Conservation (phyloP, 2,113 vertebrate species). For the Crotalus viridis region DNA sequence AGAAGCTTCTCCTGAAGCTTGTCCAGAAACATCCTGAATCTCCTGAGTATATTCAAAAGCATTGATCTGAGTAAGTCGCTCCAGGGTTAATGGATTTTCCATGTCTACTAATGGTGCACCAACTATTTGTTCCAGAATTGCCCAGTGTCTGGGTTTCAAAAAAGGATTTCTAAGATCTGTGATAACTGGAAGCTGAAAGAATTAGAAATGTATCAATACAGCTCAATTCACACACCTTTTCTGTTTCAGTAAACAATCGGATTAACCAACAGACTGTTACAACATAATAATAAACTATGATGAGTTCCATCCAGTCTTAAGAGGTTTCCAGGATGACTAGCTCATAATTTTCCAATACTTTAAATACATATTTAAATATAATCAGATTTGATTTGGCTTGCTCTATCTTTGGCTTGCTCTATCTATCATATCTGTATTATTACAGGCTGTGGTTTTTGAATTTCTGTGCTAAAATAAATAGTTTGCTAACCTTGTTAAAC, state of each 20-base stretch:
- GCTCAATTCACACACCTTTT: background rate
- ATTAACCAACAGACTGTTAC: background rate
- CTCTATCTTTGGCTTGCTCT: background rate
- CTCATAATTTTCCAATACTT: background rate
- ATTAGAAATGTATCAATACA: background rate
- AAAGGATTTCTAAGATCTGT: slow-evolving; percentile 76
- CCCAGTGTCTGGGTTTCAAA: slow-evolving; percentile 78
- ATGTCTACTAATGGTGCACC: slow-evolving; percentile 60
- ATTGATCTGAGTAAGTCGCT: slow-evolving; percentile 66
- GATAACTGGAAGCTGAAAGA: slow-evolving; percentile 76
- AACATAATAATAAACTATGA: background rate
- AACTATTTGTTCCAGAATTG: slow-evolving; percentile 70
- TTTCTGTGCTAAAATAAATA: background rate
- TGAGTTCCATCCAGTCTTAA: background rate
- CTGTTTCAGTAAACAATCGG: background rate
- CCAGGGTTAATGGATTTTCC: slow-evolving; percentile 69
- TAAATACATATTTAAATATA: background rate
- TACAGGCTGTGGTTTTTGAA: background rate
- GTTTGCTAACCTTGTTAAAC: background rate
- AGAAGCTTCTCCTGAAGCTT: slow-evolving; percentile 82
- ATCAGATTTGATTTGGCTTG: background rate
- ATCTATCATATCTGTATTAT: background rate
- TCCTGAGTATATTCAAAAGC: slow-evolving; percentile 71
- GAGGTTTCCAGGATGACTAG: background rate
- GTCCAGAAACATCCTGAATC: slow-evolving; percentile 83